Base-by-base conservation (phyloP, 2,797 vertebrate species). In the Takifugu ocellatus region DNA sequence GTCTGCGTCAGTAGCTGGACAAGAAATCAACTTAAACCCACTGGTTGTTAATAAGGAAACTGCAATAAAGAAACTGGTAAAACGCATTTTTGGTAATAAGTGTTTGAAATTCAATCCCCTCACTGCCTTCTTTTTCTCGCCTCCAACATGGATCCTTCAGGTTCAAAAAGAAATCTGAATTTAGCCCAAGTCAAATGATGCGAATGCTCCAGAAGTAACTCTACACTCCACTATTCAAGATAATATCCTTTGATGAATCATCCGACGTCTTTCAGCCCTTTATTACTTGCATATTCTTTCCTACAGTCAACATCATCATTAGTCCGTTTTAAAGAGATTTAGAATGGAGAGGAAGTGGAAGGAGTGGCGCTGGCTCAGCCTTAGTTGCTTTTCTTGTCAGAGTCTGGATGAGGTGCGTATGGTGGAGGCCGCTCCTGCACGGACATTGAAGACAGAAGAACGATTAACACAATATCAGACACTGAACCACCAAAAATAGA, bases 401-500 rank as follows among this genome's bases (percentile, higher is more conserved):
- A 85, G 70, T 93, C 89, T 60, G 92, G 47, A 39, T 87, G 91
- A 60, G 94, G 94, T 62, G 90, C 66, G 21, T 95, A 97, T 2
- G 95, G 94, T 77, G 94, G 94, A 64, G 94, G 94, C 46, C 91
- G 90, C 70, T 95, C 94, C 94, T 96, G 75, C 45, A 72, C 66
- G 39, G 50, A 12, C 49, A 60, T 1, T 2, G 33, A 53, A 6
- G 7, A 17, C 39, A 43, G 43, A 62, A 10, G 2, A 21, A 48
- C 51, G 10, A 39, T 39, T 12, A 39, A 9, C 1, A 8, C 33
- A 8, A 7, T 11, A 11, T 8, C 10, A 11, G 3, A 12, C 4
- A 4, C 36, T 39, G 12, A 39, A 14, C 36, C 36, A 39, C 2
- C 14, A 12, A 44, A 44, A 9, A 43, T 5, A 39, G 36, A 39